Evolutionary conservation across 2,888 invertebrate genomes (phyloP).

Genomic region (Trichopria drosophilae): DNA sequence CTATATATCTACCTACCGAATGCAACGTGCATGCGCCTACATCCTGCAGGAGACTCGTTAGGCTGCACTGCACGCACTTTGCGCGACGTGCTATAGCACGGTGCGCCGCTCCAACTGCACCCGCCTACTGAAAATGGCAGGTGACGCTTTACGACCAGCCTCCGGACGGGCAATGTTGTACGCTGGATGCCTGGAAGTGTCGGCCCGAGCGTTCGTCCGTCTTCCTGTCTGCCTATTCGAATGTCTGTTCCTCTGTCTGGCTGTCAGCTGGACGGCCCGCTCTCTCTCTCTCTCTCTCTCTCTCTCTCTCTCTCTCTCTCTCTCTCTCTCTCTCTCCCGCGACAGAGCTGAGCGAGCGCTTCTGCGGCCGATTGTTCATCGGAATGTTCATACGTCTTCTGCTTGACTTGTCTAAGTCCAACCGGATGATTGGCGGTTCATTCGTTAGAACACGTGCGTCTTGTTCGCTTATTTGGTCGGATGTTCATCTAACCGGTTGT

Average conservation of each 20-base stretch:
- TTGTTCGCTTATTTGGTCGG: too few relatives aligned
- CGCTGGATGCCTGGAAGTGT: too few relatives aligned
- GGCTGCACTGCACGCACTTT: conserved; percentile 19
- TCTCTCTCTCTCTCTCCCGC: background rate
- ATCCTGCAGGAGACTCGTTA: conserved; percentile 23
- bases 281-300: background rate
- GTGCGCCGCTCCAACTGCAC: background rate
- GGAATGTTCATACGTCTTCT: too few relatives aligned
- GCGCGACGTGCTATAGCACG: background rate
- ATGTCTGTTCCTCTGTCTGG: conserved; percentile 18
- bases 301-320: background rate
- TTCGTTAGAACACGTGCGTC: too few relatives aligned
- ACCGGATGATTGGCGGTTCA: too few relatives aligned
- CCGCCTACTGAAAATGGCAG: conserved; percentile 23
- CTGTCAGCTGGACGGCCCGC: conserved; percentile 16
- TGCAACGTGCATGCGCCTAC: too few relatives aligned
- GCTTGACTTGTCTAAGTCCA: too few relatives aligned
- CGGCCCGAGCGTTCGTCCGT: too few relatives aligned
- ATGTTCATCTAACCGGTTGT: too few relatives aligned
- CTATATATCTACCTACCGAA: too few relatives aligned
- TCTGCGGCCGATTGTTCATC: too few relatives aligned
- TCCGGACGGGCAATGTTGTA: too few relatives aligned
- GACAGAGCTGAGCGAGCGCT: conserved; percentile 7
- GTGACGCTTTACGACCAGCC: conserved; percentile 17
- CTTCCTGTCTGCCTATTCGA: conserved; percentile 6